Conservation (phyloP, 1,140 invertebrate genomes). For the Drosophila aff. region DNA sequence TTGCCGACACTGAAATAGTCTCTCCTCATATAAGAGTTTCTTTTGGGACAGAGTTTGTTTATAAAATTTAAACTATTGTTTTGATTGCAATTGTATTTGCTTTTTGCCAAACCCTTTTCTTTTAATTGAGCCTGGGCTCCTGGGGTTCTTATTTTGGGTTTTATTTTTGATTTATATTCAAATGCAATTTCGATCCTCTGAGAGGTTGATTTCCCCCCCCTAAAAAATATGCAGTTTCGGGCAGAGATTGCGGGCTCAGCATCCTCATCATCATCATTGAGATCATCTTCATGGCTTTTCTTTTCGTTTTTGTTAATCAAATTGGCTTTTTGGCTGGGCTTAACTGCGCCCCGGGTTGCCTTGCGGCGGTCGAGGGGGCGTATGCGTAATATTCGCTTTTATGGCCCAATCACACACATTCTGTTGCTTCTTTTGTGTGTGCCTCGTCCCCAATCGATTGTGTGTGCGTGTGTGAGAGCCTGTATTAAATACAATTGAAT, state of each 20-base stretch:
- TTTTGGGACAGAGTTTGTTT: background rate
- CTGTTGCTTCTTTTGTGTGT: constrained; percentile 61
- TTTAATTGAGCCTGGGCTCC: constrained; percentile 46
- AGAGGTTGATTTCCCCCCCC: background rate
- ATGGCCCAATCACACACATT: constrained; percentile 45
- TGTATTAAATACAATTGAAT: constrained; percentile 76
- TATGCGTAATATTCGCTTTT: constrained; percentile 70
- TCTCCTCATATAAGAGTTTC: background rate
- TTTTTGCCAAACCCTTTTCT: background rate
- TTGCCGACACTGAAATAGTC: background rate
- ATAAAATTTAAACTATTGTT: background rate
- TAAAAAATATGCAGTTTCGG: background rate
- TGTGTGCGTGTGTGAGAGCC: constrained; percentile 22
- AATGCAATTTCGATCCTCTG: constrained; percentile 45
- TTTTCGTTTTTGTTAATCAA: constrained; percentile 59
- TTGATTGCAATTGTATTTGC: background rate
- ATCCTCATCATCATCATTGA: background rate
- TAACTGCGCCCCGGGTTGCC: constrained; percentile 11
- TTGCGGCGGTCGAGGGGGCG: constrained; percentile 38
- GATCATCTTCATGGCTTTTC: constrained; percentile 8
- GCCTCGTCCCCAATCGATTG: constrained; percentile 43
- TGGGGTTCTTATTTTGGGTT: constrained; percentile 6
- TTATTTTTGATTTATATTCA: constrained; percentile 56
- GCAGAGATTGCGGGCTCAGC: constrained; percentile 5
- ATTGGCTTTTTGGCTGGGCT: constrained; percentile 48